Evolutionary conservation across 2,797 vertebrate genomes (phyloP).

Genomic region (Erpetoichthys calabaricus): DNA sequence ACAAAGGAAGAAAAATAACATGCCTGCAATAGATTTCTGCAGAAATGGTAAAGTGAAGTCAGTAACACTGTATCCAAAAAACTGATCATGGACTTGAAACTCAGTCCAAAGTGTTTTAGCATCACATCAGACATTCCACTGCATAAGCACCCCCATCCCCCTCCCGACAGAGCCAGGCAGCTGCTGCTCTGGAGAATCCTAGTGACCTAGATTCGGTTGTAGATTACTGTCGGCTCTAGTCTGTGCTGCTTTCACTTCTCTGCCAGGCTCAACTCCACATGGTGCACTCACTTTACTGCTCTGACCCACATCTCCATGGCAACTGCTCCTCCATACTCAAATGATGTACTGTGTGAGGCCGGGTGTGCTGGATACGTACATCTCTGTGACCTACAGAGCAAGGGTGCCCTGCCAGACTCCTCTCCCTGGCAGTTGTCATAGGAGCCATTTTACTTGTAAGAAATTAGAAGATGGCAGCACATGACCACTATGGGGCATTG

Average conservation of each 20-base stretch:
- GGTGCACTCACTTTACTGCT: conserved; percentile 46
- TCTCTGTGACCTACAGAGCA: conserved; percentile 21
- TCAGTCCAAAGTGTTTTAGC: conserved; percentile 5
- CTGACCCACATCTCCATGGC: conserved; percentile 76
- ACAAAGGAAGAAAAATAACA: too few species aligned
- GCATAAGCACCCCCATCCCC: conserved; percentile 15
- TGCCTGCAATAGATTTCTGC: too few species aligned
- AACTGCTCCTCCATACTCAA: conserved; percentile 42
- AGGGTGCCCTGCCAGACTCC: not conserved
- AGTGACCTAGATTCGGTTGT: conserved; percentile 69
- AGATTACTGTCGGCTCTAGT: conserved; percentile 52
- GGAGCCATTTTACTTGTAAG: too few species aligned
- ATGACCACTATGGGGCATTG: too few species aligned
- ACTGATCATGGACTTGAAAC: conserved; percentile 8
- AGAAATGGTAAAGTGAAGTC: not conserved
- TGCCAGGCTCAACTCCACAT: conserved; percentile 45
- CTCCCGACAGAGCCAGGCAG: conserved; percentile 29
- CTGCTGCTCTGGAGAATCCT: conserved; percentile 58
- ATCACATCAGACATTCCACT: conserved; percentile 9
- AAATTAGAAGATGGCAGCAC: too few species aligned
- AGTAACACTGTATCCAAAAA: not conserved
- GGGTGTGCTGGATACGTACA: conserved; percentile 13
- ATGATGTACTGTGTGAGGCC: conserved; percentile 16
- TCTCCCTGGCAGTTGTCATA: too few species aligned
- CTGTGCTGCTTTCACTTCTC: conserved; percentile 31